These are phyloP conservation scores for Pentalonia nigronervosa DNA, from an alignment of 1,140 invertebrate species.

Conservation along the genomic window DNA sequence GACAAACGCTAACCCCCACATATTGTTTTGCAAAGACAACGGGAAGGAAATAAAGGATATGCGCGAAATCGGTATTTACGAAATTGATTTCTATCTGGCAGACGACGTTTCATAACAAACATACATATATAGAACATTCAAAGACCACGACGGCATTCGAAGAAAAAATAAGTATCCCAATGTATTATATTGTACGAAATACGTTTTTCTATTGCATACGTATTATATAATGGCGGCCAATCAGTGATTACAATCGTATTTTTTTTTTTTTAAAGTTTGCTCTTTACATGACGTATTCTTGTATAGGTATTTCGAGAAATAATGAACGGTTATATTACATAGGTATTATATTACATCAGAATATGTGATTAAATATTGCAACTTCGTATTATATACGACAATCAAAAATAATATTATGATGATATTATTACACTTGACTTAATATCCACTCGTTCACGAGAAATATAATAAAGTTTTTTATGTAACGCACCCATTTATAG, in stretches of 20 bases:
- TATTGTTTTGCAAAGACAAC: constrained; percentile 34
- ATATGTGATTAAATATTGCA: too few relatives aligned
- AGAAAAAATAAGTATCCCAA: background rate
- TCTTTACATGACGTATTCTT: too few relatives aligned
- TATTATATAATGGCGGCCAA: background rate
- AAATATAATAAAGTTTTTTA: too few relatives aligned
- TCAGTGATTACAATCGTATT: too few relatives aligned
- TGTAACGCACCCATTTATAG: too few relatives aligned
- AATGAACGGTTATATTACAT: too few relatives aligned
- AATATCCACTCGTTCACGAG: too few relatives aligned
- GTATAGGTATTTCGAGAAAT: too few relatives aligned
- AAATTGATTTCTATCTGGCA: constrained; percentile 48
- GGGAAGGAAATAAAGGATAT: background rate
- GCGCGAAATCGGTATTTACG: constrained; percentile 28
- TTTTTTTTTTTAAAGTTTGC: too few relatives aligned
- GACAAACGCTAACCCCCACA: constrained; percentile 21
- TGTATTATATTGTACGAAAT: background rate
- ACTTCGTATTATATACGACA: background rate
- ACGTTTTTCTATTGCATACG: background rate
- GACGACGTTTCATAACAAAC: background rate
- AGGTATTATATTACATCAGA: too few relatives aligned
- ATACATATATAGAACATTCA: background rate
- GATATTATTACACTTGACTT: too few relatives aligned
- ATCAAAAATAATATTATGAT: background rate
- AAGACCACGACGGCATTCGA: background rate